Percentiles rank a stretch among this genome's conserved stretches.
Conservation (phyloP, 2,797 vertebrate species). For the Acridotheres tristis region DNA sequence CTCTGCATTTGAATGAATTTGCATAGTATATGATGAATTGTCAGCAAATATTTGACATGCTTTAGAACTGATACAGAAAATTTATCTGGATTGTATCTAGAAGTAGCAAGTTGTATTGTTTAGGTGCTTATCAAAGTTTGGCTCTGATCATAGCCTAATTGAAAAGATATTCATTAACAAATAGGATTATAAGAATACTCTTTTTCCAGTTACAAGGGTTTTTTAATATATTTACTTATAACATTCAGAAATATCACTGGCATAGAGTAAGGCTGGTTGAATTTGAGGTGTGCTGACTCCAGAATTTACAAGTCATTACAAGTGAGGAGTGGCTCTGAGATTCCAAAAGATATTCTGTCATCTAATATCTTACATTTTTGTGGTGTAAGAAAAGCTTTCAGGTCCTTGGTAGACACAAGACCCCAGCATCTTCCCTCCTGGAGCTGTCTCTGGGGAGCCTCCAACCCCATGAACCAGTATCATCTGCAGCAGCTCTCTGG, state of each 20-base stretch:
- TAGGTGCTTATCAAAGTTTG: not conserved
- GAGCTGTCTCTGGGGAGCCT: not conserved
- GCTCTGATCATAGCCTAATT: not conserved
- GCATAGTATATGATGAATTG: not conserved
- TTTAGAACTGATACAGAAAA: not conserved
- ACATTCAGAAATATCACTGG: not conserved
- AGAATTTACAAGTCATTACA: not conserved
- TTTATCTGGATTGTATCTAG: not conserved
- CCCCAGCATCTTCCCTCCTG: not conserved
- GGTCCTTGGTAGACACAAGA: not conserved
- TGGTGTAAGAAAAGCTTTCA: not conserved
- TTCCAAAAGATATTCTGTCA: not conserved
- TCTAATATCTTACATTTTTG: not conserved
- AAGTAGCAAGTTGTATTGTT: not conserved
- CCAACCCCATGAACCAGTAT: not conserved
- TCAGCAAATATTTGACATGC: not conserved
- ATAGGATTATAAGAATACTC: rapidly evolving
- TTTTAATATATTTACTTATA: not conserved
- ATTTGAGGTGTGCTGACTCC: not conserved
- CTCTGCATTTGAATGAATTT: conserved; percentile 2
- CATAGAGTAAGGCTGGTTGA: not conserved
- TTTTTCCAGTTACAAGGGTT: not conserved
- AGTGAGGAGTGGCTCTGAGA: not conserved
- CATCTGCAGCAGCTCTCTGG: not conserved
- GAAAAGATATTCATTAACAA: not conserved